Percentiles rank a stretch among this genome's conserved stretches.
Conservation (phyloP, 2,888 invertebrate species). For the Rapana venosa region DNA sequence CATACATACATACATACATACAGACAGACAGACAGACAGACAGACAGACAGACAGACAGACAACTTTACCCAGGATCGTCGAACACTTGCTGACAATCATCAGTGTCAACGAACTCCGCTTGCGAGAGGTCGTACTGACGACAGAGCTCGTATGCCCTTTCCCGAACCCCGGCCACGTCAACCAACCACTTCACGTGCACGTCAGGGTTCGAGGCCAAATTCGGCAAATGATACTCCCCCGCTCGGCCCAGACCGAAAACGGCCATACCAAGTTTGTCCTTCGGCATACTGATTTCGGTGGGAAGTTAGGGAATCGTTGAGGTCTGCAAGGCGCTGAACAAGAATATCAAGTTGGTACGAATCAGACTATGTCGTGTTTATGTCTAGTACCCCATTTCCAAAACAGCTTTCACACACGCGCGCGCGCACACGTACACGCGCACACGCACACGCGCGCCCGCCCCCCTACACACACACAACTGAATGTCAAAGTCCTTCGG, state of each 20-base stretch:
- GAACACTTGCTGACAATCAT: constrained; percentile 31
- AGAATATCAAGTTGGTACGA: no score
- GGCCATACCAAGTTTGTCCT: constrained; percentile 16
- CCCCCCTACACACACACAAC: no score
- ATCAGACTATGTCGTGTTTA: no score
- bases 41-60: background rate
- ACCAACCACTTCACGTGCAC: constrained; percentile 30
- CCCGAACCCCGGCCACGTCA: constrained; percentile 7
- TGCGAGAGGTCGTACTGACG: background rate
- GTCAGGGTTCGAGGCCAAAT: constrained; percentile 25
- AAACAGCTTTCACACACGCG: background rate
- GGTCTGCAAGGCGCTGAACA: no score
- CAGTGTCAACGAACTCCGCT: background rate
- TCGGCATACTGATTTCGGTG: background rate
- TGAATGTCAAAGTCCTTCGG: no score
- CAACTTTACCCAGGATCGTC: constrained; percentile 17
- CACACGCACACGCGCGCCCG: background rate
- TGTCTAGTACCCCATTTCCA: no score
- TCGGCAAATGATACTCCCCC: constrained; percentile 22
- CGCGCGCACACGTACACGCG: background rate
- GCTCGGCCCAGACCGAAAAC: constrained; percentile 27
- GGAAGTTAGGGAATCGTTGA: no score
- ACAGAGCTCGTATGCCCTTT: constrained; percentile 11
- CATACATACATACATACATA: background rate
- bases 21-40: background rate